These are phyloP conservation scores for Hypselothyrea guttata DNA, from an alignment of 2,888 invertebrate genomes.

Conservation along the genomic window DNA sequence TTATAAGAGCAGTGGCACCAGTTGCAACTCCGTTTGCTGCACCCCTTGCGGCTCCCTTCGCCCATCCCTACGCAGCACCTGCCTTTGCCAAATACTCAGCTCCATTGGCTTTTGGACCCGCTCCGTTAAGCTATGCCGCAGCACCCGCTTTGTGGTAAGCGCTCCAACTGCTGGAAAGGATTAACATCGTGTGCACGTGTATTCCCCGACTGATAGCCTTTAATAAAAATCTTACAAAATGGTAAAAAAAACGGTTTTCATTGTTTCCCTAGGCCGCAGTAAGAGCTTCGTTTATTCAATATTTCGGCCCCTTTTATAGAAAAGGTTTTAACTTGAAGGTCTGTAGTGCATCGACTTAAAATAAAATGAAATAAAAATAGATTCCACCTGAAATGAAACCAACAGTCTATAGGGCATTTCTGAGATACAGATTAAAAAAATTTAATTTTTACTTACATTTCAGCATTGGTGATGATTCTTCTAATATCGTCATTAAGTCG, in stretches of 20 bases:
- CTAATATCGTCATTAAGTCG: no score
- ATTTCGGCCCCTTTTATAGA: no score
- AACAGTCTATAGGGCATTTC: no score
- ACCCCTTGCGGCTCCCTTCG: conserved; percentile 31
- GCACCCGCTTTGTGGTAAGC: conserved; percentile 62
- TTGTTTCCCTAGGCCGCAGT: conserved; percentile 36
- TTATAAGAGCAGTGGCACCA: no score
- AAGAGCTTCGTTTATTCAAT: no score
- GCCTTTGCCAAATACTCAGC: conserved; percentile 49
- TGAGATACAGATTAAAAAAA: no score
- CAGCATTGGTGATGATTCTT: no score
- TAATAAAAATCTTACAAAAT: conserved; percentile 63
- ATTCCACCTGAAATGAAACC: no score
- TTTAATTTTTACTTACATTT: no score
- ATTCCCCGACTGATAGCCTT: conserved; percentile 65
- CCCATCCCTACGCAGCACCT: conserved; percentile 46
- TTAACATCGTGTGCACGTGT: conserved; percentile 35
- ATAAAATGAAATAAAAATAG: no score
- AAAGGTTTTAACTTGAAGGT: no score
- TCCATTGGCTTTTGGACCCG: conserved; percentile 53
- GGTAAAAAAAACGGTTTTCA: conserved; percentile 26
- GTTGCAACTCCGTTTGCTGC: conserved; percentile 34
- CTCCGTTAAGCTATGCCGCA: conserved; percentile 51
- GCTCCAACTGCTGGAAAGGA: conserved; percentile 24
- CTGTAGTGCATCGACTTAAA: no score